phyloP scores from a whole-genome alignment of 2,888 invertebrate genomes.

The Drosophila melanosoma region DNA sequence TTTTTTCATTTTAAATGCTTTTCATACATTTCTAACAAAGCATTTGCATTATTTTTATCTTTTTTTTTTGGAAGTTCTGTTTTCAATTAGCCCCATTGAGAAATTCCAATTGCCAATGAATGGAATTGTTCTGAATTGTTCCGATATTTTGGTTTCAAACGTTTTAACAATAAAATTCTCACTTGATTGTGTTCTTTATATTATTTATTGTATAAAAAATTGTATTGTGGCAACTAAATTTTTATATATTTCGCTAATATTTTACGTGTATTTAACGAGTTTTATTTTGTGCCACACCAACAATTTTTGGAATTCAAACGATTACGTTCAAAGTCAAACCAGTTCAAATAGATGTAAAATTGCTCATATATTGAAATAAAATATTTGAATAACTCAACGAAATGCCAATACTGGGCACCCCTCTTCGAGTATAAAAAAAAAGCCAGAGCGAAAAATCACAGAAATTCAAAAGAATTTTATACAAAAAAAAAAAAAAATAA shows the following conservation, averaged over 20 bases:
- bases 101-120: neutral
- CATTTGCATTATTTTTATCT: slow-evolving; percentile 1
- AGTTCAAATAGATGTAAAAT: slow-evolving; percentile 6
- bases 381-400: slow-evolving; percentile 22
- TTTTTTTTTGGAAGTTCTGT: neutral
- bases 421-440: neutral
- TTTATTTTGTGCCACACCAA: neutral
- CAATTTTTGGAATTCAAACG: neutral
- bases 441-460: neutral
- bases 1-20: neutral
- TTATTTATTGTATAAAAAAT: neutral
- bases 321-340: too few species aligned
- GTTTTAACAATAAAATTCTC: neutral
- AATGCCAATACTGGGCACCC: slow-evolving; percentile 19
- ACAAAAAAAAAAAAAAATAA: neutral
- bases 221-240: neutral
- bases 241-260: neutral
- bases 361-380: slow-evolving; percentile 4
- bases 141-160: neutral
- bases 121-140: neutral
- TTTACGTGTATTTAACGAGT: neutral
- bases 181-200: neutral
- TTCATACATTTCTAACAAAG: slow-evolving; percentile 7
- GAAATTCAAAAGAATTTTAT: neutral
- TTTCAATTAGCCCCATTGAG: slow-evolving; percentile 11